Conservation (phyloP, 2,113 vertebrate genomes). For the Protomyctophum bolini region DNA sequence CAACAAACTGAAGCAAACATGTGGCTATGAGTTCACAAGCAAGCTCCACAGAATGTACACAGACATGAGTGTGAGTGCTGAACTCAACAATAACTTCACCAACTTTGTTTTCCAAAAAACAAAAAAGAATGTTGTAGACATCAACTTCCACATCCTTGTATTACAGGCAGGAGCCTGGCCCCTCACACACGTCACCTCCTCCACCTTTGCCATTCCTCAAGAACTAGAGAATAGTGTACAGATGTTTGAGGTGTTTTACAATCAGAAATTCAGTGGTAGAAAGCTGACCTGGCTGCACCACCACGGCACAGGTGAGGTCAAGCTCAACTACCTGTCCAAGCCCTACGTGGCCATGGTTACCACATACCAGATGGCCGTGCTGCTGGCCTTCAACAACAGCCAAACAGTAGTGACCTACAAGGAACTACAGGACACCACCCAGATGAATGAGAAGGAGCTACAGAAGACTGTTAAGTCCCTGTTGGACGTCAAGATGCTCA, state of each 20-base stretch:
- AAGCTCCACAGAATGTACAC: slow-evolving; percentile 99
- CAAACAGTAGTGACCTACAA: slow-evolving; percentile 89
- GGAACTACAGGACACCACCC: slow-evolving; percentile 96
- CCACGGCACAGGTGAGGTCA: slow-evolving; percentile 98
- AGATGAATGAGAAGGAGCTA: slow-evolving; percentile 98
- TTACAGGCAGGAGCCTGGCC: slow-evolving; percentile 99
- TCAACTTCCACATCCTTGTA: slow-evolving; percentile 99
- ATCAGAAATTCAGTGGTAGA: slow-evolving; percentile 98
- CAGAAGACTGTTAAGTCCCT: slow-evolving; percentile 98
- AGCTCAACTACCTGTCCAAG: slow-evolving; percentile 99
- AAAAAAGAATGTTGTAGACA: slow-evolving; percentile 94
- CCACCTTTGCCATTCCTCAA: slow-evolving; percentile 98
- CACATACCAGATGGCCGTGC: slow-evolving; percentile 98
- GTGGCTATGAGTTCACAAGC: slow-evolving; percentile 99
- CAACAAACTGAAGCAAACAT: slow-evolving; percentile 99
- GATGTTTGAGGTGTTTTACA: slow-evolving; percentile 99
- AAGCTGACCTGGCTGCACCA: slow-evolving; percentile 99
- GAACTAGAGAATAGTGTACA: slow-evolving; percentile 99
- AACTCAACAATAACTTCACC: slow-evolving; percentile 99
- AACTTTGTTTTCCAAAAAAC: slow-evolving; percentile 93
- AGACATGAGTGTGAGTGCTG: slow-evolving; percentile 98
- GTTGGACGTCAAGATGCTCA: slow-evolving; percentile 98
- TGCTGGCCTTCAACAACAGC: slow-evolving; percentile 97
- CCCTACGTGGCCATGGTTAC: slow-evolving; percentile 99
- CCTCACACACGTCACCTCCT: slow-evolving; percentile 95